Evolutionary conservation across 2,888 invertebrate species (phyloP), one percentile per base, ranked within the genome.

Genomic region (Autographa pulchrina): DNA sequence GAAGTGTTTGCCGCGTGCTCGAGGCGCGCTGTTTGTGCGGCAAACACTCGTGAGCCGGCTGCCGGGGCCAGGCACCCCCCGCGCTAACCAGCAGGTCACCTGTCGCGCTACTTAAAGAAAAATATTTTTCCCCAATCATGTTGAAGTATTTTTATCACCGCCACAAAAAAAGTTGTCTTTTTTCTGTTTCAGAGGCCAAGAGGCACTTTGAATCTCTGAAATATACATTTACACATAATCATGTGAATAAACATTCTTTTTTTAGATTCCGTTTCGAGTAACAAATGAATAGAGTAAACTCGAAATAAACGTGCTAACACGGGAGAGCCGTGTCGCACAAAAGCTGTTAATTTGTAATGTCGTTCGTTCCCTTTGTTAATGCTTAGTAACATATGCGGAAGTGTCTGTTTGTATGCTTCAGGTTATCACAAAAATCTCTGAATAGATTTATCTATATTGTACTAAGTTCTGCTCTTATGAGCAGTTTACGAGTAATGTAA

Each of bases 1-100:
- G 82, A 90, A 87, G 88, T 94, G 92, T 94, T 93, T 93, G 92
- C 92, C 88, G 88, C 91, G 84, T 88, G 82, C 91, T 92, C 90
- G 88, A 92, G 86, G 87, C 86, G 88, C 86, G 83, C 88, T 94
- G 91, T 95, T 93, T 94, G 91, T 89, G 81, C 73, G 84, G 86
- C 91, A 94, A 93, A 94, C 91, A 93, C 87, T 87, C 80, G 64
- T 52, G 68, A 70, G 70, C 70, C 67, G 72, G 68, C 80, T 73
- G 70, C 60, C 59, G 65, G 48, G 48, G 14, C 62, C 64, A 48
- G 25, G 75, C 62, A 52, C 69, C 35, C 35, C 68, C 65, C 41
- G 41, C 62, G 54, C 62, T 65, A 74, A 65, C 75, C 68, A 72
- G 72, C 82, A 75, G 63, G 70, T 82, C 82, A 85, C 84, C 83